Evolutionary conservation across 1,140 invertebrate genomes (phyloP), one percentile per base, ranked within the genome.

Genomic region (Tigriopus japonicus): DNA sequence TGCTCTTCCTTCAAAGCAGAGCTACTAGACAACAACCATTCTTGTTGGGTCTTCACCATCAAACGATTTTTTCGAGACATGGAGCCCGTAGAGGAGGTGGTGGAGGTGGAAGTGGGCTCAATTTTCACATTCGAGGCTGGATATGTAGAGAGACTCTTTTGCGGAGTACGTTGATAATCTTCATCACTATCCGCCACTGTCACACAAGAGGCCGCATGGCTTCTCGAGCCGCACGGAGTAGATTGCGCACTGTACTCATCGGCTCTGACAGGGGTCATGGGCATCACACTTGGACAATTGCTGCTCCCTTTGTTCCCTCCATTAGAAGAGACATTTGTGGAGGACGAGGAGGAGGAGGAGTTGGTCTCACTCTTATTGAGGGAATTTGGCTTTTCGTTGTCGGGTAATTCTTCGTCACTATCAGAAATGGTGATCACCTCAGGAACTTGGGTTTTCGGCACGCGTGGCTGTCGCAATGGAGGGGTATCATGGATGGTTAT

Each of bases 361-460:
- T 56, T 35, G 21, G 23, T n/a, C 6, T 54, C n/a, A 14, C 19
- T 28, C n/a, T 17, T n/a, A 45, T 23, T 19, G 15, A 14, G n/a
- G 19, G 24, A 21, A 21, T 13, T 49, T 2, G 52, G 52, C 40
- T 61, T 52, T 35, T 15, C 19, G 17, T 53, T 35, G 12, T 49
- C 28, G 1, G 78, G 73, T 17, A 74, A 73, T 69, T 94, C 90
- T 69, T 94, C 90, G 68, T 93, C 90, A 67, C 88, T 92, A 68
- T 94, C 91, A 40, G 88, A 93, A 66, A 96, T 95, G n/a, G 90
- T 94, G 65, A 95, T 95, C 62, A 94, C 87, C 56, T 88, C 92
- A n/a, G 88, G 84, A 41, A 73, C 71, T 51, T 85, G 83, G 6
- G 87, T 43, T 7, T 54, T 54, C n/a, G 12, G 21, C 10, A 23